phyloP scores from a whole-genome alignment of 1,140 invertebrate genomes.

The Hycleus cichorii region DNA sequence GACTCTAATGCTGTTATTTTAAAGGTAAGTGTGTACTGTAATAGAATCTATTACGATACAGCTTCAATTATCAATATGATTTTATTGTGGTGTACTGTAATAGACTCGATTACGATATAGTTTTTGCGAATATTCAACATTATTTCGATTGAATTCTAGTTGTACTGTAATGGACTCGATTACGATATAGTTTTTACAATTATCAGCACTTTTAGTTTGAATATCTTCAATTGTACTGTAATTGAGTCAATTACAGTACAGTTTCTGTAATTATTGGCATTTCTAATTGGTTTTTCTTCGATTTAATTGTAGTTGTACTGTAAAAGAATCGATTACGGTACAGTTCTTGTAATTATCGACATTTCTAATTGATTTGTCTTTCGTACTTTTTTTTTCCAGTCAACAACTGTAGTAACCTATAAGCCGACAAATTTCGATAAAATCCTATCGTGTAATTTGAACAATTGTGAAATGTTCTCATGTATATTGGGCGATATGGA shows the following conservation, averaged over 20 bases:
- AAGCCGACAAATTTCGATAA: slow-evolving; percentile 62
- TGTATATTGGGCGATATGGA: slow-evolving; percentile 79
- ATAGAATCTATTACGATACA: not conserved
- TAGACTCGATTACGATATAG: no score
- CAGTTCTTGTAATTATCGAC: not conserved
- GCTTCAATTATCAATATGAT: not conserved
- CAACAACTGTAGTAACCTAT: slow-evolving; percentile 80
- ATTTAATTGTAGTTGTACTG: not conserved
- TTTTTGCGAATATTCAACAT: no score
- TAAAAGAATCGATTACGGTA: not conserved
- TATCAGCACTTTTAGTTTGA: no score
- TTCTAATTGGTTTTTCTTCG: no score
- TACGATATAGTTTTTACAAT: no score
- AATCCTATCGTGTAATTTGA: slow-evolving; percentile 78
- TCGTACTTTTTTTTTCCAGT: slow-evolving; percentile 47
- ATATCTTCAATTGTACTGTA: no score
- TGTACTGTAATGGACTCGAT: no score
- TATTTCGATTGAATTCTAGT: no score
- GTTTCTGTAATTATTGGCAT: no score
- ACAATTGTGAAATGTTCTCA: slow-evolving; percentile 88
- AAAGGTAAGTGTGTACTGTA: slow-evolving; percentile 49
- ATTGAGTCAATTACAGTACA: no score
- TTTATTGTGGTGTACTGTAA: no score
- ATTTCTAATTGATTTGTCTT: not conserved
- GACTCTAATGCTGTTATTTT: slow-evolving; percentile 93